phyloP scores from a whole-genome alignment of 2,797 vertebrate species.

The Furcifer pardalis region DNA sequence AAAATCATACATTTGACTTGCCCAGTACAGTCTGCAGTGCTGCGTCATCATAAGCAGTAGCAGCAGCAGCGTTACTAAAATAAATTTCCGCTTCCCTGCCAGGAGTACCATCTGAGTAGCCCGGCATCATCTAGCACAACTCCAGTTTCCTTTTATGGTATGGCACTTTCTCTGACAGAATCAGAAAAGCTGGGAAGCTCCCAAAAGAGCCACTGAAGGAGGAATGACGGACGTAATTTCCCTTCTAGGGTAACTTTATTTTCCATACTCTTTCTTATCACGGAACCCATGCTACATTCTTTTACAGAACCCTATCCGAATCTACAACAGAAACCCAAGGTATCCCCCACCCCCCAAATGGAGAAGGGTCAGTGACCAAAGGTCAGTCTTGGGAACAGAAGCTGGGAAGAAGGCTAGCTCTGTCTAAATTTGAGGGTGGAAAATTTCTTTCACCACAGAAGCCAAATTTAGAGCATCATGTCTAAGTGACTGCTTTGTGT shows the following conservation, averaged over 20 bases:
- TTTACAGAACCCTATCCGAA: no score
- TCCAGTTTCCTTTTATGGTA: conserved; percentile 62
- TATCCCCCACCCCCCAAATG: neutral
- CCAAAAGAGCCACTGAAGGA: neutral
- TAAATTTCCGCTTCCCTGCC: conserved; percentile 62
- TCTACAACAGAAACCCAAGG: neutral
- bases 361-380: neutral
- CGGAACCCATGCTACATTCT: neutral
- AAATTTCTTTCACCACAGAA: no score
- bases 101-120: conserved; percentile 67
- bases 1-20: conserved; percentile 19
- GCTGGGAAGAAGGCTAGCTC: no score
- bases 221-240: neutral
- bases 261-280: no score
- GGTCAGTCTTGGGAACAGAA: neutral
- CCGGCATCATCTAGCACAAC: conserved; percentile 55
- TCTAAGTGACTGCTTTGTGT: no score
- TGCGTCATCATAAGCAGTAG: conserved; percentile 13
- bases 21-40: conserved; percentile 32
- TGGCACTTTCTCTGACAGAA: neutral
- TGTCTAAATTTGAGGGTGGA: no score
- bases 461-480: no score
- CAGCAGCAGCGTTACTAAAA: conserved; percentile 36
- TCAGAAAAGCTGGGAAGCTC: neutral
- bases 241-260: neutral